phyloP scores from a whole-genome alignment of 2,797 vertebrate genomes.

The Scyliorhinus canicula region DNA sequence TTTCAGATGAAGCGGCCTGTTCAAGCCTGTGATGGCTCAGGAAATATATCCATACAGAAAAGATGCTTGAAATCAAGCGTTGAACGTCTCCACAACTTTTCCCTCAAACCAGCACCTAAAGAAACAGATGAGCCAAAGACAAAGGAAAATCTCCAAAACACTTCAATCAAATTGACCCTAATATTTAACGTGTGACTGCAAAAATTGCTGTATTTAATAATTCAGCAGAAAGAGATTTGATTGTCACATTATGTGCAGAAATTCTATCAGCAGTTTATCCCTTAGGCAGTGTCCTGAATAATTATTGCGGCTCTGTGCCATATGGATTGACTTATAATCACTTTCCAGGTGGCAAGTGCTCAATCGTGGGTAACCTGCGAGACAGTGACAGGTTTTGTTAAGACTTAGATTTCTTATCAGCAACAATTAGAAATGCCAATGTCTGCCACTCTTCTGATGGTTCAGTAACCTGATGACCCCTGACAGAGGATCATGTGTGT shows the following conservation, averaged over 20 bases:
- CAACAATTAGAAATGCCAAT: conserved; percentile 15
- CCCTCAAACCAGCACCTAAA: neutral
- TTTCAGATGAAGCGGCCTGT: neutral
- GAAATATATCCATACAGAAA: neutral
- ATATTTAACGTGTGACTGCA: neutral
- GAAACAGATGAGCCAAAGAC: neutral
- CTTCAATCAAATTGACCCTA: neutral
- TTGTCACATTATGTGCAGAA: conserved; percentile 6
- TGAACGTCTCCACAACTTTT: neutral
- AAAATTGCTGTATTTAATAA: conserved; percentile 13
- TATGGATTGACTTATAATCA: conserved; percentile 21
- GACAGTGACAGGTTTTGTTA: neutral
- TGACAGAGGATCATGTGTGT: neutral
- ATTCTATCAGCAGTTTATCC: neutral
- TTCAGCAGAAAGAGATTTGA: conserved; percentile 13
- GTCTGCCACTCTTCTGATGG: neutral
- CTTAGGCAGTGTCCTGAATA: conserved; percentile 9
- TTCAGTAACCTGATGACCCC: neutral
- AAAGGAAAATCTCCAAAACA: neutral
- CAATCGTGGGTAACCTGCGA: neutral
- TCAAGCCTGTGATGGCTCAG: neutral
- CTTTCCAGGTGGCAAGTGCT: conserved; percentile 2
- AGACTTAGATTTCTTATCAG: neutral
- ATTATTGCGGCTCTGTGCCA: neutral
- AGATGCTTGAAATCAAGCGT: neutral